phyloP scores from a whole-genome alignment of 2,888 invertebrate species.

The Hyposoter didymator region DNA sequence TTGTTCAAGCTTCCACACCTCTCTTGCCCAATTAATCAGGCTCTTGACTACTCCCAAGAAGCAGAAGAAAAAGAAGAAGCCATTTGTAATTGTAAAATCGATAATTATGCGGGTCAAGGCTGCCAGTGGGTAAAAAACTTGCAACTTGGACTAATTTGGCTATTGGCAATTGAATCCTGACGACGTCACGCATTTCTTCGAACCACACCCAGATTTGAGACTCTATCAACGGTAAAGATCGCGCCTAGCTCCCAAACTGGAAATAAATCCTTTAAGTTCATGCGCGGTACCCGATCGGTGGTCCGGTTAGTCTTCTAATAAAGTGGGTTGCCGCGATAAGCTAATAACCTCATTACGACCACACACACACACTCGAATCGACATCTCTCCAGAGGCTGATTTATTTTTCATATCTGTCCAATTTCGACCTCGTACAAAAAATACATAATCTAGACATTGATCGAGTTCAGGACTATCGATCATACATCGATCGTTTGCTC shows the following conservation, averaged over 20 bases:
- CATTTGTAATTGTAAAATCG: constrained; percentile 6
- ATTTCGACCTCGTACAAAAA: neutral
- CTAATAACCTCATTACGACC: constrained; percentile 8
- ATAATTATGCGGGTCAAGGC: constrained; percentile 19
- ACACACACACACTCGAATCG: neutral
- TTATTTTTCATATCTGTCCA: neutral
- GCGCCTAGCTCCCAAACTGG: neutral
- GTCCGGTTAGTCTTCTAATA: neutral
- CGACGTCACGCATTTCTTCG: neutral
- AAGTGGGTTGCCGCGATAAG: constrained; percentile 5
- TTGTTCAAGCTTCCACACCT: constrained; percentile 9
- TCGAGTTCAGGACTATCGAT: neutral
- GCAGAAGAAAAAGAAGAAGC: neutral
- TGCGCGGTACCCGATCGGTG: neutral
- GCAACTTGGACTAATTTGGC: neutral
- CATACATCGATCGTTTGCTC: neutral
- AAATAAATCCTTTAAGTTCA: neutral
- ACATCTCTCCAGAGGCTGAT: neutral
- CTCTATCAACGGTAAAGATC: neutral
- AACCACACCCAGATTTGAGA: neutral
- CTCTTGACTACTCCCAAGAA: neutral
- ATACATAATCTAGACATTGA: neutral
- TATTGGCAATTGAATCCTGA: neutral
- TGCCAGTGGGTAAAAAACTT: neutral
- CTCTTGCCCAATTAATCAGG: constrained; percentile 15